These are phyloP conservation scores for Himalopsyche anomala DNA, from an alignment of 2,888 invertebrate genomes.

Conservation along the genomic window DNA sequence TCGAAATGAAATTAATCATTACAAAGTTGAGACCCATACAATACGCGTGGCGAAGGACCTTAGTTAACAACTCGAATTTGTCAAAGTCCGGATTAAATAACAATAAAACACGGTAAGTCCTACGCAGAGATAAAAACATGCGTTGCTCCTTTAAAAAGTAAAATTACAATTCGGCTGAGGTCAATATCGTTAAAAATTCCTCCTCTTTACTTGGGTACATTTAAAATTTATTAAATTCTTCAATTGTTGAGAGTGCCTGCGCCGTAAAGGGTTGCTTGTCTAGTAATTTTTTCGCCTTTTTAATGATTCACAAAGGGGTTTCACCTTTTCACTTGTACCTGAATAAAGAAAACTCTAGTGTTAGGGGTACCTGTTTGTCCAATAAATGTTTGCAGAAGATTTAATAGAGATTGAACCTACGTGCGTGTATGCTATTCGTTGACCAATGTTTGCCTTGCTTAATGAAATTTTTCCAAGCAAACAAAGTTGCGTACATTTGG, in stretches of 20 bases:
- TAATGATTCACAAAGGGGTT: conserved; percentile 29
- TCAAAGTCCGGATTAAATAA: neutral
- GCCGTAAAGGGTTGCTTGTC: neutral
- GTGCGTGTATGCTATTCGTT: neutral
- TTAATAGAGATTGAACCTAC: neutral
- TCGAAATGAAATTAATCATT: no score
- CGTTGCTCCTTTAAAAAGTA: neutral
- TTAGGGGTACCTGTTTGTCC: neutral
- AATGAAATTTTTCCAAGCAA: conserved; percentile 6
- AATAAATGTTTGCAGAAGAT: conserved; percentile 8
- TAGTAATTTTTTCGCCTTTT: conserved; percentile 36
- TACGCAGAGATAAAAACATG: neutral
- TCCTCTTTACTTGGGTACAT: conserved; percentile 1
- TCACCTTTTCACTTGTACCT: conserved; percentile 20
- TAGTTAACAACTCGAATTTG: no score
- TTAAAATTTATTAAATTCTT: conserved; percentile 43
- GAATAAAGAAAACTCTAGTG: conserved; percentile 21
- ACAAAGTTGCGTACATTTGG: neutral
- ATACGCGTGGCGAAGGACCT: no score
- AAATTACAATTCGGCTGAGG: neutral
- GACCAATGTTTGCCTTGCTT: neutral
- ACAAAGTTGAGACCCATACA: no score
- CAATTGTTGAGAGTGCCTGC: conserved; percentile 45
- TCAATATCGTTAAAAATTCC: conserved; percentile 26
- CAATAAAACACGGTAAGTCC: neutral